Evolutionary conservation across 2,888 invertebrate species (phyloP), one percentile per base, ranked within the genome.

Genomic region (Trachelus stipa): DNA sequence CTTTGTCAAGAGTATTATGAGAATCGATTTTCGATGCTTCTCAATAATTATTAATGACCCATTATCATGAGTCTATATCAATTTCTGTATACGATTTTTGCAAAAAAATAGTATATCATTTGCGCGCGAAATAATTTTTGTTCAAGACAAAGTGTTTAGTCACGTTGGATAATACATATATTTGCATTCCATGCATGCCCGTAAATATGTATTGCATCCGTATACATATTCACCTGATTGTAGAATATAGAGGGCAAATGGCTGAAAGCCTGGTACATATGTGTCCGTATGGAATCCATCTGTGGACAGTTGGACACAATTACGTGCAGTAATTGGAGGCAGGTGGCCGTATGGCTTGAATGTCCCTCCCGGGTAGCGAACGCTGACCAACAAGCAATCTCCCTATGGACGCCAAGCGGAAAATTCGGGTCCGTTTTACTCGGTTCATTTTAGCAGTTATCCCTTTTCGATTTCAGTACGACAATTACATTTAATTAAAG

Each of bases 261-360:
- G 56, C 9, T 23, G 23, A 56, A 23, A 23, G 56, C 15, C 56
- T n/a, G 31, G 71, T 31, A 31, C 71, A 71, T 34, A 34, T 33
- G 31, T 71, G 71, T 15, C 34, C 74, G 75, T 77, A 75, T 75
- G 78, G 76, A 75, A 78, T 78, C 78, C 73, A 76, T 78, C 76
- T 73, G 76, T 68, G 73, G 78, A 76, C 76, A 78, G 78, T 78
- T 76, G 78, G 75, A 76, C 76, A 76, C 78, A 78, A 78, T 78
- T 78, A 78, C 78, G 78, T 76, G 30, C 68, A 73, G 76, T 78
- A 78, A 78, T 78, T 78, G 75, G 78, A 74, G 76, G 68, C 73
- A 76, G 78, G n/a, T 68, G 33, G 71, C 71, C 75, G 69, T 73
- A 76, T 68, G 73, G 78, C 73, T 68, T 31, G 76, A 75, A 73